Evolutionary conservation across 1,140 invertebrate species (phyloP), one percentile per base, ranked within the genome.

Genomic region (Zophobas atratus): DNA sequence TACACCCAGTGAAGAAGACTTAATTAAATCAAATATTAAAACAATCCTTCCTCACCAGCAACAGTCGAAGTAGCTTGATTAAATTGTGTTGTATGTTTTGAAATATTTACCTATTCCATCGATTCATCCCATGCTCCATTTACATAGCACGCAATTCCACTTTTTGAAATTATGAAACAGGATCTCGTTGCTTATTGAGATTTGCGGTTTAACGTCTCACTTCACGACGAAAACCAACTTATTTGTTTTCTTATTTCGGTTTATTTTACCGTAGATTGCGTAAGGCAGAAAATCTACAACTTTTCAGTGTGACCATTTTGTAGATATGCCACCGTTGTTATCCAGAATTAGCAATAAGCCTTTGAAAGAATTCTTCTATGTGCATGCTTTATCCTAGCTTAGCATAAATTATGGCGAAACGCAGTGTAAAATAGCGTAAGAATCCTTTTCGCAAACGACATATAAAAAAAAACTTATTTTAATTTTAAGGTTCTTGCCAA

Each of bases 121-220:
- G 20, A 46, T 46, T 46, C 43, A 46, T 46, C 3, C 43, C 6
- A 46, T 51, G 49, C 49, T 51, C 49, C 2, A 51, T 51, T 51
- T 51, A 20, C n/a, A 51, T 51, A 2, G 20, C 20, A 20, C 20
- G 20, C 49, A 51, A 46, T 46, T 46, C 43, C 49, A 51, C 20
- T 20, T 20, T 20, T 51, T 51, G 2, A 6, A n/a, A 20, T 6
- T n/a, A 51, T 20, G 3, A 51, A 20, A 51, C 20, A 20, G n/a
- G 49, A 51, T 51, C n/a, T 20, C n/a, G 4, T 20, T 5, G 49
- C 6, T 51, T 51, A 51, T 51, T 51, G 49, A 51, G 49, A 51
- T 51, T 51, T 51, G 49, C 49, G 49, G 49, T 51, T 51, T 51
- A 51, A 5, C 20, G 4, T 51, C 49, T 51, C 49, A 51, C 4